These are phyloP conservation scores for Argyrosomus regius DNA, from an alignment of 2,797 vertebrate species.

Conservation along the genomic window DNA sequence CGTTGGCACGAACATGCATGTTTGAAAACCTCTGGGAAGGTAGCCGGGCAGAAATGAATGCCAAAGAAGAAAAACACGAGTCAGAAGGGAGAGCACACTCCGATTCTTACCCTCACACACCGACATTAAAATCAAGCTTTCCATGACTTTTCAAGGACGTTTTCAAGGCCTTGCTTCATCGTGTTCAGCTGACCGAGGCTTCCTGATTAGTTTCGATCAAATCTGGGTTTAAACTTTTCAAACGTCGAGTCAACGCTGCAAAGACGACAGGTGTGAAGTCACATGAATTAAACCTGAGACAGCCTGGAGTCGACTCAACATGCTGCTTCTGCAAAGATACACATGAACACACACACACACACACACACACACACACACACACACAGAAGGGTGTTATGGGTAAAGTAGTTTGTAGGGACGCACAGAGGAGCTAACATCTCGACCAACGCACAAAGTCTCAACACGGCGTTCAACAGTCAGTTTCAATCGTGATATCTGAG, in stretches of 20 bases:
- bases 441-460: too few species aligned
- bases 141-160: background rate
- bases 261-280: background rate
- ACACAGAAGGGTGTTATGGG: slow-evolving; percentile 10
- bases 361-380: too few species aligned
- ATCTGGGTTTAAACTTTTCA: background rate
- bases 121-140: too few species aligned
- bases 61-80: background rate
- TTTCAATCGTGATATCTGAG: too few species aligned
- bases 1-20: slow-evolving; percentile 45
- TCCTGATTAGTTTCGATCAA: background rate
- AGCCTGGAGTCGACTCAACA: background rate
- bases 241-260: background rate
- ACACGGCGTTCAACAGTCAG: too few species aligned
- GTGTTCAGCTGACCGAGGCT: background rate
- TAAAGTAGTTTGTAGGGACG: background rate
- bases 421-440: background rate
- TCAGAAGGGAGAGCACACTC: background rate
- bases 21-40: slow-evolving; percentile 50
- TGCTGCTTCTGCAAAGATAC: background rate
- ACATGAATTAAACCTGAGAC: background rate
- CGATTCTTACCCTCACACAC: too few species aligned
- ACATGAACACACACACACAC: too few species aligned
- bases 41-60: slow-evolving; percentile 15
- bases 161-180: background rate